A percentile compares a stretch with the other conserved stretches of the same genome.
phyloP scores from a whole-genome alignment of 1,140 invertebrate species.

The Hylyphantes graminicola region DNA sequence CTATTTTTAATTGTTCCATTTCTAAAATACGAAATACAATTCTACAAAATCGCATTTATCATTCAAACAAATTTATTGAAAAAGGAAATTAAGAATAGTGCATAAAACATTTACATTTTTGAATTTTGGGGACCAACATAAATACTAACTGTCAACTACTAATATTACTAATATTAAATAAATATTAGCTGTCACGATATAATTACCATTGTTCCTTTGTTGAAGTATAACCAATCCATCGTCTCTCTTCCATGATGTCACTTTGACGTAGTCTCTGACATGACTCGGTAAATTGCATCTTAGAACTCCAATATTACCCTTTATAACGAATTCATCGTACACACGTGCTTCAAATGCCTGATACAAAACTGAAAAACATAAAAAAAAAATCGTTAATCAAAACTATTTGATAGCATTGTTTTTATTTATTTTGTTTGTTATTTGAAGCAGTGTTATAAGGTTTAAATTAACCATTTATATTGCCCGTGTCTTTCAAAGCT shows the following conservation, averaged over 20 bases:
- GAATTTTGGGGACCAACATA: no score
- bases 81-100: no score
- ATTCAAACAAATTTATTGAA: no score
- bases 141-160: neutral
- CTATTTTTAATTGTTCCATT: no score
- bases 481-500: no score
- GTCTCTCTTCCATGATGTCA: slow-evolving; percentile 66
- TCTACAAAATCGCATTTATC: no score
- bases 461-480: no score
- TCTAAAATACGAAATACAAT: no score
- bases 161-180: neutral
- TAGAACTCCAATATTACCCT: slow-evolving; percentile 69
- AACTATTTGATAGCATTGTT: no score
- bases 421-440: no score
- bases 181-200: neutral
- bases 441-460: no score
- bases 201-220: slow-evolving; percentile 45
- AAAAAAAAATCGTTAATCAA: neutral
- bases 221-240: slow-evolving; percentile 46
- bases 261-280: slow-evolving; percentile 69
- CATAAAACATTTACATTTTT: no score
- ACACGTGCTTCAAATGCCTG: slow-evolving; percentile 80
- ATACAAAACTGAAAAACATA: slow-evolving; percentile 76
- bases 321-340: slow-evolving; percentile 69
- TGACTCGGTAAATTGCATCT: slow-evolving; percentile 69